These are phyloP conservation scores for Scrobipalpa atriplicella DNA, from an alignment of 2,888 invertebrate species.

Conservation along the genomic window DNA sequence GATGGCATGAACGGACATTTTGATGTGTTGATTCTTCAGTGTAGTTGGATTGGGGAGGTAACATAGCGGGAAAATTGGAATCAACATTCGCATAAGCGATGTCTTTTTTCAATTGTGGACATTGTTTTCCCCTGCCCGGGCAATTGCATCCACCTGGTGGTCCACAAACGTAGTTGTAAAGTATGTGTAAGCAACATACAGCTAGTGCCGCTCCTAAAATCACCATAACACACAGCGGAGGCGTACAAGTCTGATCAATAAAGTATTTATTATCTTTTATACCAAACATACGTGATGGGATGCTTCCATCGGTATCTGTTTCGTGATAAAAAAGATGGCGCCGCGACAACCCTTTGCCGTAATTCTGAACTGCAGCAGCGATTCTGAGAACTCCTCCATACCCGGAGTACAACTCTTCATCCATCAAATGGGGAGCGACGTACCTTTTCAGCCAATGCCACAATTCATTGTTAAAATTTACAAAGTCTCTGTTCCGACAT, in stretches of 20 bases:
- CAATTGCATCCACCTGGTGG: constrained; percentile 53
- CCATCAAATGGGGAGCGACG: constrained; percentile 66
- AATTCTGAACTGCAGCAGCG: constrained; percentile 71
- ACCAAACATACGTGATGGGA: constrained; percentile 31
- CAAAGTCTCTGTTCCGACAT: constrained; percentile 69
- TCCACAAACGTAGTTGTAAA: constrained; percentile 58
- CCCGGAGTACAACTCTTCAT: constrained; percentile 68
- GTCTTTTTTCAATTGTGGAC: constrained; percentile 35
- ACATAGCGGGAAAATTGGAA: constrained; percentile 53
- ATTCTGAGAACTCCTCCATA: constrained; percentile 70
- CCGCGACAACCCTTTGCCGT: constrained; percentile 64
- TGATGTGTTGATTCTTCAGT: constrained; percentile 41
- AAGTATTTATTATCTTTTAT: constrained; percentile 52
- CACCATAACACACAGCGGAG: constrained; percentile 54
- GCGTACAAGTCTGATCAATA: constrained; percentile 53
- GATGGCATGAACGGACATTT: constrained; percentile 36
- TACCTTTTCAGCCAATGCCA: constrained; percentile 77
- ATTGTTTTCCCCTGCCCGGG: constrained; percentile 30
- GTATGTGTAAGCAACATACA: constrained; percentile 62
- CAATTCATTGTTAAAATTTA: constrained; percentile 69
- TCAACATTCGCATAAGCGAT: constrained; percentile 53
- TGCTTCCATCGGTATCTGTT: constrained; percentile 28
- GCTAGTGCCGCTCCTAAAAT: constrained; percentile 48
- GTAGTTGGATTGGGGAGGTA: constrained; percentile 44
- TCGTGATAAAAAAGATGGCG: constrained; percentile 65